Evolutionary conservation across 2,797 vertebrate species (phyloP).

Genomic region (Poeciliopsis presidionis): DNA sequence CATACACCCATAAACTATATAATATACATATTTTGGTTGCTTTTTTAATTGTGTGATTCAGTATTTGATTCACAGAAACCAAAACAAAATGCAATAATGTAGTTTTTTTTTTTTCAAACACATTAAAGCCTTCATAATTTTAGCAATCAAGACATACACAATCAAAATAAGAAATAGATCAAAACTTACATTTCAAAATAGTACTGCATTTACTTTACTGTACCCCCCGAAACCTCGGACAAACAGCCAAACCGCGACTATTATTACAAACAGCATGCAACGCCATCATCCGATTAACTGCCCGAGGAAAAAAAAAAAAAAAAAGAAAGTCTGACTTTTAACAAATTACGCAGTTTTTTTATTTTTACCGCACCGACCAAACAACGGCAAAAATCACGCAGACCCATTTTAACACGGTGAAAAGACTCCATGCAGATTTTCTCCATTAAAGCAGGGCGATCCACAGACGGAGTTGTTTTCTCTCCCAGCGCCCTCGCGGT

Average conservation of each 20-base stretch:
- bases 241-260: conserved; percentile 36
- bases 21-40: background rate
- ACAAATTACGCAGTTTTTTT: conserved; percentile 21
- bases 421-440: conserved; percentile 55
- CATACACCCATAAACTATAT: background rate
- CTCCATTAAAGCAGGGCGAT: conserved; percentile 63
- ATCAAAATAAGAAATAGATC: background rate
- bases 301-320: background rate
- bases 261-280: conserved; percentile 31
- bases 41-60: background rate
- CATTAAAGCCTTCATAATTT: background rate
- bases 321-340: conserved; percentile 20
- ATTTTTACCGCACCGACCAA: conserved; percentile 28
- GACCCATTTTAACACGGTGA: conserved; percentile 63
- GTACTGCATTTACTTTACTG: too few relatives aligned
- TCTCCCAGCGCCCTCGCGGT: conserved; percentile 28
- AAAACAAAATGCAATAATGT: background rate
- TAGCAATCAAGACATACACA: background rate
- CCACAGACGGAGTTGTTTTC: conserved; percentile 42
- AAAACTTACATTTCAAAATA: background rate
- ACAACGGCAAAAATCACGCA: conserved; percentile 68
- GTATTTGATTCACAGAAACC: background rate
- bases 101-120: background rate
- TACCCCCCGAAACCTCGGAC: conserved; percentile 29
- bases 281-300: conserved; percentile 18